Conservation (phyloP, 1,140 invertebrate species). For the Caenorhabditis remanei region DNA sequence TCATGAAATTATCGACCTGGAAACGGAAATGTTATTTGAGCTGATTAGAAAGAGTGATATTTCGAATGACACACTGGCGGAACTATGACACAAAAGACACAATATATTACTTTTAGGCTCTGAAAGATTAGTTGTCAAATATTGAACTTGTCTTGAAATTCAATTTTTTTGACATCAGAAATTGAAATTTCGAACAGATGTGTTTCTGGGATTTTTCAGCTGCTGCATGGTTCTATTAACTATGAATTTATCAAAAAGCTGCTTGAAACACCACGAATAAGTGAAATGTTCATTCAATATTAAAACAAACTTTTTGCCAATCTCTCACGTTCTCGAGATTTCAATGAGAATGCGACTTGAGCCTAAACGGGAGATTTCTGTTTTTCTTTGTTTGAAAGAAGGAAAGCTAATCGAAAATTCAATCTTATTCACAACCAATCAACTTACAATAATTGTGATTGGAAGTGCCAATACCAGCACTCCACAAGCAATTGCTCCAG, state of each 20-base stretch:
- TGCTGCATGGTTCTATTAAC: neutral
- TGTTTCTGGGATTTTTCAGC: neutral
- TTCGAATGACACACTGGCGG: constrained; percentile 29
- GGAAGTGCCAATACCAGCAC: constrained; percentile 76
- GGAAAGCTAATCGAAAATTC: neutral
- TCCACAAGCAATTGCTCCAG: constrained; percentile 73
- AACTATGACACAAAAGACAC: neutral
- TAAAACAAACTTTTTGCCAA: constrained; percentile 40
- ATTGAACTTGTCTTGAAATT: too few relatives aligned
- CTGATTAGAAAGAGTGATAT: neutral
- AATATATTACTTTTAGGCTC: too few relatives aligned
- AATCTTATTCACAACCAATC: neutral
- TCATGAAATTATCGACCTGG: constrained; percentile 75
- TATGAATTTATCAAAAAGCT: constrained; percentile 33
- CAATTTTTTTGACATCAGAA: too few relatives aligned
- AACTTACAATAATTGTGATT: constrained; percentile 76
- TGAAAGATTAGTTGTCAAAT: too few relatives aligned
- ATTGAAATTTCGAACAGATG: too few relatives aligned
- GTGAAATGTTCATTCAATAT: constrained; percentile 18
- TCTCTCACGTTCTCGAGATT: constrained; percentile 57
- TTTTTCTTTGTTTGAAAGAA: neutral
- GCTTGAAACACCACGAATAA: constrained; percentile 7
- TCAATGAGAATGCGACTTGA: constrained; percentile 69
- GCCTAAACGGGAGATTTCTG: constrained; percentile 62
- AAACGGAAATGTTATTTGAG: constrained; percentile 22